Evolutionary conservation across 2,113 vertebrate species (phyloP), one percentile per base, ranked within the genome.

Genomic region (Thryonomys swinderianus): DNA sequence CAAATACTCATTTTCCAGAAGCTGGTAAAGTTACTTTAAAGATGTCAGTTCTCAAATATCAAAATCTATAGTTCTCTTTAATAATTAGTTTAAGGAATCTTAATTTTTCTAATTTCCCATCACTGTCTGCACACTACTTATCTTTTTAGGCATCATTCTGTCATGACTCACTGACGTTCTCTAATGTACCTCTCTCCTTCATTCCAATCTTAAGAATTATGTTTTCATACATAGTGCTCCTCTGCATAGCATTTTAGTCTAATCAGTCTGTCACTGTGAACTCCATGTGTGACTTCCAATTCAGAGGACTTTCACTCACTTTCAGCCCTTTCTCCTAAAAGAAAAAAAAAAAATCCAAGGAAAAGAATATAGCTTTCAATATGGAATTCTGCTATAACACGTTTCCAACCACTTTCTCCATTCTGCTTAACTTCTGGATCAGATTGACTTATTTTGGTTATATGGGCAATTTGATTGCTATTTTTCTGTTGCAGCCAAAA

Each of bases 21-120:
- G 32, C 32, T 40, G 57, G 79, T 67, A 79, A 89, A 93, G 91
- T 89, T 86, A 93, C 83, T 81, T 95, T 91, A 37, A 91, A 88
- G 42, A 73, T 16, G 11, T 79, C 81, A 82, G 25, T 73, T 93
- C n/a, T 90, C 30, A 82, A 88, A 87, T 90, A 92, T 94, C 25
- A 95, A 93, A 88, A 95, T 91, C 62, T 84, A 62, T 59, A 89
- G 53, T 74, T 76, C 7, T 90, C 21, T 91, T 76, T 96, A 92
- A 94, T 81, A 85, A 69, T 81, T 92, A 55, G 30, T 85, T 67
- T 79, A 79, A 62, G 37, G 62, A 93, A 88, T 27, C 62, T 87
- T 92, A 64, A 55, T 95, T 90, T 93, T 82, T 90, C 87, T 94
- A 90, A 94, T 84, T 94, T 94, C 42, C 57, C 48, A 94, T 71